Conservation (phyloP, 2,888 invertebrate species). For the Tetragonula carbonaria region DNA sequence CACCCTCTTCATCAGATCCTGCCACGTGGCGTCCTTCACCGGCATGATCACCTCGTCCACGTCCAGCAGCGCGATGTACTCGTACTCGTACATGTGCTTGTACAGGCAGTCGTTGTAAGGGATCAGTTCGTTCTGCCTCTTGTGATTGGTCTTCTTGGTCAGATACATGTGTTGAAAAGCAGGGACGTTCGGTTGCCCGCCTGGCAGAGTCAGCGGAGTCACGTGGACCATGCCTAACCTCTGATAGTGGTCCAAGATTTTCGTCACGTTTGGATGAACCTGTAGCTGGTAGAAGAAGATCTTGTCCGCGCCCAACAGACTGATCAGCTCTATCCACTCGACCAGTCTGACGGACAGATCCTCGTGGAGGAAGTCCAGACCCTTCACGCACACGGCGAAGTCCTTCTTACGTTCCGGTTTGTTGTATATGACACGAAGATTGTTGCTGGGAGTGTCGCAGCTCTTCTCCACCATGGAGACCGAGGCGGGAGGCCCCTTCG, state of each 20-base stretch:
- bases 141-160: slow-evolving; percentile 95
- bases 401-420: slow-evolving; percentile 90
- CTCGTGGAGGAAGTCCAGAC: slow-evolving; percentile 95
- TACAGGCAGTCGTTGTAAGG: slow-evolving; percentile 98
- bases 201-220: slow-evolving; percentile 93
- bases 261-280: slow-evolving; percentile 96
- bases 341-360: slow-evolving; percentile 95
- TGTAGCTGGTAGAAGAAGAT: slow-evolving; percentile 94
- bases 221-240: slow-evolving; percentile 89
- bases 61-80: slow-evolving; percentile 95
- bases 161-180: slow-evolving; percentile 95
- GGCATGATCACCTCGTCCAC: slow-evolving; percentile 98
- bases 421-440: slow-evolving; percentile 92
- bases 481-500: slow-evolving; percentile 90
- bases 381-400: slow-evolving; percentile 97
- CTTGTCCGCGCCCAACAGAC: slow-evolving; percentile 94
- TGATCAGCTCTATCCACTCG: slow-evolving; percentile 97
- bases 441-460: slow-evolving; percentile 94
- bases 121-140: slow-evolving; percentile 96
- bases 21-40: slow-evolving; percentile 90
- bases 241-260: slow-evolving; percentile 89
- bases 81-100: slow-evolving; percentile 95
- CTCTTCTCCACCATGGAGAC: slow-evolving; percentile 94
- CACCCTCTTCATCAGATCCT: slow-evolving; percentile 90
- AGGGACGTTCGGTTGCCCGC: slow-evolving; percentile 95